phyloP scores from a whole-genome alignment of 1,140 invertebrate species.

The Acromyrmex charruanus region DNA sequence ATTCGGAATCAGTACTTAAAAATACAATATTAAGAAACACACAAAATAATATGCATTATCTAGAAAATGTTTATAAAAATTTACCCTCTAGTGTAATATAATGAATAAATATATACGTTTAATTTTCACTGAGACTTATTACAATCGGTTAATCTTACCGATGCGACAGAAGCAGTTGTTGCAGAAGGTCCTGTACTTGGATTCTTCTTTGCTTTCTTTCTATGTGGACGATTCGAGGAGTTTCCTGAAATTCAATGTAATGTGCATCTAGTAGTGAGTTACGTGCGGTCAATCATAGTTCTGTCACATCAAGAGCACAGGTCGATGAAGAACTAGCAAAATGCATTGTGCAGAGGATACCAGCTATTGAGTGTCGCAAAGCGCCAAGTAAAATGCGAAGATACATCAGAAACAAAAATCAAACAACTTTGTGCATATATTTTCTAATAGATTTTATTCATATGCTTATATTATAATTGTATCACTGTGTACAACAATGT shows the following conservation, averaged over 20 bases:
- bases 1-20: constrained; percentile 19
- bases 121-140: neutral
- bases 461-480: constrained; percentile 87
- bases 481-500: constrained; percentile 88
- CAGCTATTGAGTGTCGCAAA: constrained; percentile 70
- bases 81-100: neutral
- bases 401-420: constrained; percentile 76
- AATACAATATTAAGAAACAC: neutral
- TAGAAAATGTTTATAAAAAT: constrained; percentile 20
- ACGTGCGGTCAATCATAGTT: constrained; percentile 69
- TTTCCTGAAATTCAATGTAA: constrained; percentile 85
- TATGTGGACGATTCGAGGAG: constrained; percentile 82
- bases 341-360: constrained; percentile 81
- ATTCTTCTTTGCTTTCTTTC: constrained; percentile 85
- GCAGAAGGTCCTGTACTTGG: constrained; percentile 74
- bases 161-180: constrained; percentile 76
- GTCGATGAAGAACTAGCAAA: constrained; percentile 76
- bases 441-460: constrained; percentile 88
- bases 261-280: constrained; percentile 77
- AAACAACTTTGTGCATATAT: constrained; percentile 81
- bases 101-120: neutral
- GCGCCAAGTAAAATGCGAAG: constrained; percentile 58
- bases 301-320: constrained; percentile 56
- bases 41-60: neutral
- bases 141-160: constrained; percentile 79